Conservation (phyloP, 2,888 invertebrate genomes). For the Ormyrus thymus region DNA sequence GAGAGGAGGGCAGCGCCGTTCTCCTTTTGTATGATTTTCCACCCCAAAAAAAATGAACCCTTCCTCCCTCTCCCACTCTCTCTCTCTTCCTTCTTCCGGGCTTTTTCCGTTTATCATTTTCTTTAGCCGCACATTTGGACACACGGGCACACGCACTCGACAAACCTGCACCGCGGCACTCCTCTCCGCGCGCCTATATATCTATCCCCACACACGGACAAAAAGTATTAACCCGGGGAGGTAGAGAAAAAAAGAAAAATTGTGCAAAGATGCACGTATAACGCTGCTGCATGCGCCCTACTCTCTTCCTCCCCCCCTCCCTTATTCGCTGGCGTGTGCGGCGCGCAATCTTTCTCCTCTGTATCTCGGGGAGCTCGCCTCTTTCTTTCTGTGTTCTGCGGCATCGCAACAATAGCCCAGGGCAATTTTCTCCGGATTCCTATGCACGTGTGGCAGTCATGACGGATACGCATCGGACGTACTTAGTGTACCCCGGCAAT, state of each 20-base stretch:
- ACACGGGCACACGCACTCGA: slow-evolving; percentile 10
- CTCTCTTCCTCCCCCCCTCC: not conserved
- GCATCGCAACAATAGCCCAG: slow-evolving; percentile 58
- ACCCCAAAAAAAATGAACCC: slow-evolving; percentile 26
- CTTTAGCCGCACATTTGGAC: slow-evolving; percentile 36
- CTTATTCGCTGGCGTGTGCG: not conserved
- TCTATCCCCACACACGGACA: slow-evolving; percentile 25
- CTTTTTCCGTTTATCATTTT: slow-evolving; percentile 46
- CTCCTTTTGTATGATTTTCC: slow-evolving; percentile 50
- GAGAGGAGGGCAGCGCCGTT: not conserved
- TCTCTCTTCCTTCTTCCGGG: not conserved
- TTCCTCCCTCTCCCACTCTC: slow-evolving; percentile 19
- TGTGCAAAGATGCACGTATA: not conserved
- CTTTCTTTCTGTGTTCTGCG: not conserved
- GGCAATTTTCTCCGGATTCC: slow-evolving; percentile 59
- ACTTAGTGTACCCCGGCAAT: slow-evolving; percentile 10
- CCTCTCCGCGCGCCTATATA: too few species aligned
- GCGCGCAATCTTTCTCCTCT: slow-evolving; percentile 16
- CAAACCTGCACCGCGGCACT: too few species aligned
- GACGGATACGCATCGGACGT: slow-evolving; percentile 30
- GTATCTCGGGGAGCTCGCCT: not conserved
- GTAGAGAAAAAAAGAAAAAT: not conserved
- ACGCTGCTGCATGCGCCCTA: not conserved
- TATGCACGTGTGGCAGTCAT: not conserved
- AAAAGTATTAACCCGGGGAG: slow-evolving; percentile 23